These are phyloP conservation scores for Tuta absoluta DNA, from an alignment of 2,888 invertebrate genomes.

Conservation along the genomic window DNA sequence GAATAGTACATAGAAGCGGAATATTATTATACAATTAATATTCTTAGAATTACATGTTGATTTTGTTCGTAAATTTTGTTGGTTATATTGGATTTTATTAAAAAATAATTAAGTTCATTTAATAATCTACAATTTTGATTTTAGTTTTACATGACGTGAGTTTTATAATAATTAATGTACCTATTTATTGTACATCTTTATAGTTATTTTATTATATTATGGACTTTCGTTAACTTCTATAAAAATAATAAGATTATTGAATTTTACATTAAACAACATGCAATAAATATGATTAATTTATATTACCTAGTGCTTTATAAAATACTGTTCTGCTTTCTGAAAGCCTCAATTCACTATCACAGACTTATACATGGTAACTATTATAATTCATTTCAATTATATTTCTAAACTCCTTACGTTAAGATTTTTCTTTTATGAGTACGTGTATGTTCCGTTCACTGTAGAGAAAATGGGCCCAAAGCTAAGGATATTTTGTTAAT, in stretches of 20 bases:
- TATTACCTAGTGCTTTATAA: conserved; percentile 59
- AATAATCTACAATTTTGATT: too few species aligned
- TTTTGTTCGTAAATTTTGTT: too few species aligned
- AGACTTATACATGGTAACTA: conserved; percentile 47
- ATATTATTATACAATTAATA: too few species aligned
- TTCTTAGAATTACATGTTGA: too few species aligned
- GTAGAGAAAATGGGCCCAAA: too few species aligned
- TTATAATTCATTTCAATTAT: not conserved
- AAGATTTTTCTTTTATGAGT: not conserved
- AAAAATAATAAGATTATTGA: conserved; percentile 46
- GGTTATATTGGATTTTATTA: too few species aligned
- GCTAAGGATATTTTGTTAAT: too few species aligned
- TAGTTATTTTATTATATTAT: not conserved
- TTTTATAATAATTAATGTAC: too few species aligned
- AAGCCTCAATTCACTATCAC: conserved; percentile 75
- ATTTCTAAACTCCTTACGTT: not conserved
- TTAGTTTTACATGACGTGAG: too few species aligned
- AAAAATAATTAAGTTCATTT: too few species aligned
- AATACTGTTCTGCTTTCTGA: conserved; percentile 71
- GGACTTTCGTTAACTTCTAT: conserved; percentile 40
- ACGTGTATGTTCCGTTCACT: too few species aligned
- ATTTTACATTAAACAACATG: conserved; percentile 50
- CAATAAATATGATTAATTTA: conserved; percentile 39
- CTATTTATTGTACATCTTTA: not conserved
- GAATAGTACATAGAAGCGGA: too few species aligned